Evolutionary conservation across 2,797 vertebrate species (phyloP).

Genomic region (Halcyon leucocephala): DNA sequence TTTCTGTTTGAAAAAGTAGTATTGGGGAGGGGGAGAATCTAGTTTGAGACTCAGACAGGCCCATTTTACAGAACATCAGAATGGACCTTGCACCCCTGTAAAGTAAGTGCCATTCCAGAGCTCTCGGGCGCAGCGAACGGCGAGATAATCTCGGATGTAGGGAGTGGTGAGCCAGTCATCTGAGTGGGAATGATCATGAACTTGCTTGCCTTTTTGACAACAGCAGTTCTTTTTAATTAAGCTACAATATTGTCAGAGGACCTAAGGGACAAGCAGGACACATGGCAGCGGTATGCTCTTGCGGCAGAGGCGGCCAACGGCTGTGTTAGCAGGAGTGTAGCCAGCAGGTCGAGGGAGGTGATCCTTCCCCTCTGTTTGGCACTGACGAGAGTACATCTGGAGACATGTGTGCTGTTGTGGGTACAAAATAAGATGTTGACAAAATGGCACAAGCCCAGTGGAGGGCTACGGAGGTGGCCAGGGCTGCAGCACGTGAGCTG

Average conservation of each 20-base stretch:
- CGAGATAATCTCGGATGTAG: neutral
- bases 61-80: neutral
- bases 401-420: rapidly evolving
- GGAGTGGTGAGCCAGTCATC: neutral
- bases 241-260: conserved; percentile 6
- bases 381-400: neutral
- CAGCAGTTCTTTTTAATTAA: conserved; percentile 48
- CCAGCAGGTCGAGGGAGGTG: neutral
- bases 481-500: rapidly evolving
- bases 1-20: neutral
- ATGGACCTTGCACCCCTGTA: neutral
- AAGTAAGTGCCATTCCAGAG: neutral
- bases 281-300: neutral
- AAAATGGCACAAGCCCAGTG: neutral
- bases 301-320: neutral
- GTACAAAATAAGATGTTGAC: neutral
- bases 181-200: neutral
- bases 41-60: neutral
- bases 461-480: rapidly evolving
- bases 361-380: neutral
- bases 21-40: neutral
- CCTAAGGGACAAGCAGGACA: neutral
- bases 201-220: conserved; percentile 9
- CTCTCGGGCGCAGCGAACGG: neutral
- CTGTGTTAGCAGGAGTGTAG: neutral